A percentile compares a stretch with the other conserved stretches of the same genome.
These are phyloP conservation scores for Phacellophora camtschatica DNA, from an alignment of 30 jellyfish, hydroid and myxozoan species.

Conservation along the genomic window DNA sequence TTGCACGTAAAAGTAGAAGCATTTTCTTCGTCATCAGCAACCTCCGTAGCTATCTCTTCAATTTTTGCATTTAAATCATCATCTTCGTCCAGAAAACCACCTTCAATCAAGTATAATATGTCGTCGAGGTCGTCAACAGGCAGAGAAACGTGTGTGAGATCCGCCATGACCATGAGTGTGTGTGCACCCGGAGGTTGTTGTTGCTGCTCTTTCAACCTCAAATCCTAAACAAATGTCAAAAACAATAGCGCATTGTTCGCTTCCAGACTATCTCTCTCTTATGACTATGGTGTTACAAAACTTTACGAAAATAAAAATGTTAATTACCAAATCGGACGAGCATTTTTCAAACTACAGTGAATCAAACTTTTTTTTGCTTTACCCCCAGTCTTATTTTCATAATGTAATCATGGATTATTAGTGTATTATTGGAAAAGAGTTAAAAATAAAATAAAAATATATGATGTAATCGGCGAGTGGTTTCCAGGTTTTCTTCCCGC, in stretches of 20 bases:
- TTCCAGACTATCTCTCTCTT: slow-evolving; percentile 12
- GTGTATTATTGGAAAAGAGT: too few relatives aligned
- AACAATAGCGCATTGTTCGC: slow-evolving; percentile 43
- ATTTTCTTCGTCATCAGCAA: background rate
- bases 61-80: background rate
- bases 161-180: slow-evolving; percentile 11
- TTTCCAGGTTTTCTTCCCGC: too few relatives aligned
- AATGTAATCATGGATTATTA: too few relatives aligned
- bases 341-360: too few relatives aligned
- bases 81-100: slow-evolving; percentile 9
- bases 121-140: slow-evolving; percentile 36
- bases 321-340: too few relatives aligned
- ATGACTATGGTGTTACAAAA: slow-evolving; percentile 25
- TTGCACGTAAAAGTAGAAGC: slow-evolving; percentile 16
- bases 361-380: too few relatives aligned
- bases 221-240: slow-evolving; percentile 3
- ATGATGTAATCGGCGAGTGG: too few relatives aligned
- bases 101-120: slow-evolving; percentile 29
- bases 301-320: too few relatives aligned
- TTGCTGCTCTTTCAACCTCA: slow-evolving; percentile 39
- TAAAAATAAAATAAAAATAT: too few relatives aligned
- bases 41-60: slow-evolving; percentile 2
- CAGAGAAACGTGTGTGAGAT: background rate
- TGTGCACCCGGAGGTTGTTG: slow-evolving; percentile 44
- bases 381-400: too few relatives aligned